phyloP scores from a whole-genome alignment of 2,888 invertebrate genomes.

The Andrena haemorrhoa region DNA sequence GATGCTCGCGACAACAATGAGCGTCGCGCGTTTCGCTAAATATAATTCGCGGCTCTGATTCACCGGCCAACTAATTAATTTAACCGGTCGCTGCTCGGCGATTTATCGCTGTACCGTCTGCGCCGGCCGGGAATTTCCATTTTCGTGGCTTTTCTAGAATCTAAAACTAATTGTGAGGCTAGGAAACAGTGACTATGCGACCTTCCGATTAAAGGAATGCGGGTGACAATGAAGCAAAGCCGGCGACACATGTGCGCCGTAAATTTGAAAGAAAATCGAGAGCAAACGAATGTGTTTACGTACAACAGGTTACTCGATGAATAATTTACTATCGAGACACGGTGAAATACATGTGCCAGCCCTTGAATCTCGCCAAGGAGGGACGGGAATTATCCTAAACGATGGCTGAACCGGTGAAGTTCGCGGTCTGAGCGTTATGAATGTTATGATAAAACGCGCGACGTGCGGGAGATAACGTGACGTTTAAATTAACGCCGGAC shows the following conservation, averaged over 20 bases:
- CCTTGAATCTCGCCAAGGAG: slow-evolving; percentile 48
- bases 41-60: slow-evolving; percentile 54
- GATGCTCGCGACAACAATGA: slow-evolving; percentile 50
- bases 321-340: slow-evolving; percentile 55
- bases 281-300: slow-evolving; percentile 35
- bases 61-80: slow-evolving; percentile 53
- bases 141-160: no score
- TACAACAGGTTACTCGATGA: slow-evolving; percentile 55
- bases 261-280: slow-evolving; percentile 31
- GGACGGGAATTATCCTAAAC: slow-evolving; percentile 13
- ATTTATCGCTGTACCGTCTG: slow-evolving; percentile 21
- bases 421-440: not conserved
- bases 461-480: slow-evolving; percentile 66
- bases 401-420: not conserved
- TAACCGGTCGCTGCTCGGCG: slow-evolving; percentile 18
- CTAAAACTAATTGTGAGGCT: no score
- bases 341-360: slow-evolving; percentile 26
- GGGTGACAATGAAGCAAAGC: slow-evolving; percentile 1
- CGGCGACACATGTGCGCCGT: slow-evolving; percentile 10
- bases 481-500: slow-evolving; percentile 71
- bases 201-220: not conserved
- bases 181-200: no score
- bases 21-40: slow-evolving; percentile 39
- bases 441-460: slow-evolving; percentile 68
- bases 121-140: not conserved